These are phyloP conservation scores for Triplophysa siluroides DNA, from an alignment of 2,113 vertebrate genomes.

Conservation along the genomic window DNA sequence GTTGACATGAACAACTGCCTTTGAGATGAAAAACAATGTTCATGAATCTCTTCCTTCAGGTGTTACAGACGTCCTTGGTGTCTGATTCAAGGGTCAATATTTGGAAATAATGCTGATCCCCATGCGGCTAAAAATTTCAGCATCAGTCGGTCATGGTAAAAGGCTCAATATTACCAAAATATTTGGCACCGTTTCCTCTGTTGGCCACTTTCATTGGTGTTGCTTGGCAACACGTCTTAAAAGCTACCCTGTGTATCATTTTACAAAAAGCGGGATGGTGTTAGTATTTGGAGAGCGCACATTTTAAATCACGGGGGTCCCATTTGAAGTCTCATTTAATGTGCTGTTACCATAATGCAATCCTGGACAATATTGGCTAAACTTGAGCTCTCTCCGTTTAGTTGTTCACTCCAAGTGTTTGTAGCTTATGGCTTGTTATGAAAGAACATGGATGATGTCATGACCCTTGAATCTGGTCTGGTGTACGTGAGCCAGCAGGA, in stretches of 20 bases:
- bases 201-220: constrained; percentile 21
- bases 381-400: background rate
- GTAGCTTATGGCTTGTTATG: background rate
- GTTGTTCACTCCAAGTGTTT: background rate
- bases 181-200: background rate
- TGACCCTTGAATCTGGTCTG: background rate
- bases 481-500: constrained; percentile 41
- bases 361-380: background rate
- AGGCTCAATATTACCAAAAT: background rate
- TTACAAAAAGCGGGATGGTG: background rate
- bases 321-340: background rate
- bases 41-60: background rate
- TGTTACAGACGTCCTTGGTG: background rate
- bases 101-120: background rate
- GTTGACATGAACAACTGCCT: too few species aligned
- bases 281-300: background rate
- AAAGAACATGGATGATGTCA: background rate
- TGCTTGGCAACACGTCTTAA: constrained; percentile 9
- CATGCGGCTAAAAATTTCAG: background rate
- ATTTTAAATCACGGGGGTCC: constrained; percentile 11
- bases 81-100: background rate
- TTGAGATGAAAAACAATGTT: too few species aligned
- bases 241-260: background rate
- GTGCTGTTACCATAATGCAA: constrained; percentile 8
- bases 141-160: background rate